phyloP scores from a whole-genome alignment of 2,888 invertebrate genomes.

The Pristionchus maxplancki region DNA sequence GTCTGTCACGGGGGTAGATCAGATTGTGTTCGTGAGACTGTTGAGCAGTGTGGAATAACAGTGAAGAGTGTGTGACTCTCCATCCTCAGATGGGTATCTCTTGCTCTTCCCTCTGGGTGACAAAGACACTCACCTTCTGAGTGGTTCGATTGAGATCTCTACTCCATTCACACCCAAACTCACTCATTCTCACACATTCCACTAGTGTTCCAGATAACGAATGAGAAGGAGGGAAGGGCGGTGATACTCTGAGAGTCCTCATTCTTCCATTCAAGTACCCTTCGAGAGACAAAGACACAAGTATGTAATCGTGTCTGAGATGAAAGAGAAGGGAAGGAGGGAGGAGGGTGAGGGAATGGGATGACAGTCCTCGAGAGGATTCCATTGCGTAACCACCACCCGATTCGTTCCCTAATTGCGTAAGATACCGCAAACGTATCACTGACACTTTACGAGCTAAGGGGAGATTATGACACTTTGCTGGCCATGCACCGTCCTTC shows the following conservation, averaged over 20 bases:
- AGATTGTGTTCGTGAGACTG: not conserved
- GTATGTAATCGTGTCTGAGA: not conserved
- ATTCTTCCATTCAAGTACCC: not conserved
- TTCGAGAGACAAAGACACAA: not conserved
- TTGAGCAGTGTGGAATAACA: not conserved
- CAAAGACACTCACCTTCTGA: not conserved
- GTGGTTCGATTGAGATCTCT: not conserved
- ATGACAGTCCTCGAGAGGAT: not conserved
- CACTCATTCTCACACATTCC: not conserved
- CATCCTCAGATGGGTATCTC: not conserved
- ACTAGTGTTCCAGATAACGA: not conserved
- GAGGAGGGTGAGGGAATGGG: not conserved
- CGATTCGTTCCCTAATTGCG: not conserved
- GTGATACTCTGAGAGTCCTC: not conserved
- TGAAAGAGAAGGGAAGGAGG: not conserved
- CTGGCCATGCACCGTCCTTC: not conserved
- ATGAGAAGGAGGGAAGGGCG: not conserved
- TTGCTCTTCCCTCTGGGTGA: not conserved
- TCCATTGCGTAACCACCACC: not conserved
- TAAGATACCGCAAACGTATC: slow-evolving; percentile 16
- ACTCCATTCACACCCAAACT: slow-evolving; percentile 9
- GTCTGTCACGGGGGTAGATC: not conserved
- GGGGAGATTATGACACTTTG: not conserved
- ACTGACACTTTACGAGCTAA: not conserved
- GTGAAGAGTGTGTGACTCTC: not conserved